Evolutionary conservation across 2,888 invertebrate genomes (phyloP), one percentile per base, ranked within the genome.

Genomic region (Heliconius ethilla): DNA sequence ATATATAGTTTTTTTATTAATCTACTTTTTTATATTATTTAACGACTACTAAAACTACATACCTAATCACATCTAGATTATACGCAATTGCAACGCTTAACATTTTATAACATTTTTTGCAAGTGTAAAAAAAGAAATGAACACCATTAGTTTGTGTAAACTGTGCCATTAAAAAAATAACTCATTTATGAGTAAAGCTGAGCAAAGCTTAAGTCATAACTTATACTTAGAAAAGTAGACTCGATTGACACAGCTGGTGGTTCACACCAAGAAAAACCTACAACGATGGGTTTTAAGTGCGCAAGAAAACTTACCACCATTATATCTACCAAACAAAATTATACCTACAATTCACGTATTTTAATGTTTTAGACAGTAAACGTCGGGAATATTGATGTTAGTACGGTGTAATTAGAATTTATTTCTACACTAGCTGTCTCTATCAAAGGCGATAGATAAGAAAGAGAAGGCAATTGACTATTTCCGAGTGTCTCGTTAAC

Each of bases 391-490:
- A 74, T 66, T 74, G 29, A 77, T 69, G 66, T 67, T 25, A 40
- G 18, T 66, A 77, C 40, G 40, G 45, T 40, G 66, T 79, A 73
- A 78, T 78, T 80, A 75, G 70, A 78, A 70, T 79, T 65, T 45
- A 69, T 78, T 78, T 40, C 15, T 65, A 89, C 87, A 85, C 82
- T 83, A 81, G 79, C 79, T 83, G 82, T 81, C 79, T 77, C 74
- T 77, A 70, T 67, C 79, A 66, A 62, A 77, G 65, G 25, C 76
- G 45, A 66, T 51, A 51, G 22, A 37, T 55, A 29, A 55, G 75
- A 80, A 33, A 74, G 79, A 75, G 80, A 77, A 33, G 51, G 22
- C 78, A 51, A 76, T 78, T 76, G 51, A 25, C 75, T 37, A 76
- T 78, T 78, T 75, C 78, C 29, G 73, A 79, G 75, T 75, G 72